Conservation (phyloP, 1,140 invertebrate genomes). For the Tachypleus tridentatus region DNA sequence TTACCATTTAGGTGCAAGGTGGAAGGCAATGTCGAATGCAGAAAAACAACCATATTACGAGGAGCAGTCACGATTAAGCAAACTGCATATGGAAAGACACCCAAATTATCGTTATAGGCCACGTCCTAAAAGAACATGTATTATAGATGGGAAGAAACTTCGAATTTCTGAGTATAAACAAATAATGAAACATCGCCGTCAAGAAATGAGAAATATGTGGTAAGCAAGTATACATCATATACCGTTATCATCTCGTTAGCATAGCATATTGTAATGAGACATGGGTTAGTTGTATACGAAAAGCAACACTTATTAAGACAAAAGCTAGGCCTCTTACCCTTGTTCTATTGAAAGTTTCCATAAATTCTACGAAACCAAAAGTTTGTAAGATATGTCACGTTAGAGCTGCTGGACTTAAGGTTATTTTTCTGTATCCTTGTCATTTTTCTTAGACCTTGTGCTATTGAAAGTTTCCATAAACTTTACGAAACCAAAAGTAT, state of each 20-base stretch:
- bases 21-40: conserved; percentile 95
- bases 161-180: conserved; percentile 97
- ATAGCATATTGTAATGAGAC: neutral
- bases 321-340: neutral
- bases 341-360: neutral
- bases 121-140: conserved; percentile 88
- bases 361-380: neutral
- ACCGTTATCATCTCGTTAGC: neutral
- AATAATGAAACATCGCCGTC: conserved; percentile 79
- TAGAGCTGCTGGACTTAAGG: neutral
- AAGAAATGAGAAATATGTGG: conserved; percentile 85
- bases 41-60: conserved; percentile 99
- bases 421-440: no score
- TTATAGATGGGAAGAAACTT: conserved; percentile 91
- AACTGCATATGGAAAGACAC: conserved; percentile 97
- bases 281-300: neutral
- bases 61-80: conserved; percentile 91
- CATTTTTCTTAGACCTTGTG: no score
- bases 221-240: conserved; percentile 30
- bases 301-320: neutral
- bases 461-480: no score
- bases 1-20: conserved; percentile 44
- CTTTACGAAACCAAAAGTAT: no score
- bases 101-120: conserved; percentile 96
- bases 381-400: neutral